Evolutionary conservation across 64 coral and sea anemone species (phyloP), one percentile per base, ranked within the genome.

Genomic region (Platygyra sinensis): DNA sequence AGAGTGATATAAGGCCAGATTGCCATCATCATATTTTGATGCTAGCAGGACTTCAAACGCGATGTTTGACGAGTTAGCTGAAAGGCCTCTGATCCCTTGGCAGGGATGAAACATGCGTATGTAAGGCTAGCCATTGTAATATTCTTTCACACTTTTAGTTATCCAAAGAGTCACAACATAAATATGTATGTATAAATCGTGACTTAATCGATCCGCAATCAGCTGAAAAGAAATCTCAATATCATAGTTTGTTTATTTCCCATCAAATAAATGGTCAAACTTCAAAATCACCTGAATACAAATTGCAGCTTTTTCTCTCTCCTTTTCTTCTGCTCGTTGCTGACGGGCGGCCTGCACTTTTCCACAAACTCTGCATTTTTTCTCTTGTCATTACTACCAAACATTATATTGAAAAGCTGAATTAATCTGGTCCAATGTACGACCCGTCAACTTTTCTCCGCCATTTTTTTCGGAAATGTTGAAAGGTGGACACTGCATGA

Each of bases 331-430:
- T 27, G 62, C 83, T 91, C 93, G 75, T 52, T 95, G 88, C 36
- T 95, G 88, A 55, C 93, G 86, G 7, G 93, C 93, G 17, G 93
- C 93, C 71, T 95, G 82, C 22, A 77, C 83, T 72, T 87, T 90
- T 65, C 71, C 11, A 95, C 83, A 81, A 95, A 80, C n/a, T 69
- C 81, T 9, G 73, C 76, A 63, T 75, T 87, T 46, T 88, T 88
- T 31, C 76, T 52, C 19, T 80, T 76, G 55, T 73, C 83, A 59
- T 75, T 78, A 28, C 60, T 61, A 80, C 83, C 75, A 69, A 95
- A 95, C 93, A 95, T 95, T 29, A 76, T 79, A 62, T 61, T 60
- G 39, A 74, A 52, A 73, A 72, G 17, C 20, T 57, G 1, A 25
- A 19, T 22, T 86, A 32, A 46, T 36, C 16, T 63, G 6, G 2